Percentiles rank a stretch among this genome's conserved stretches.
These are phyloP conservation scores for Empidonax traillii DNA, from an alignment of 2,113 vertebrate species.

Conservation along the genomic window DNA sequence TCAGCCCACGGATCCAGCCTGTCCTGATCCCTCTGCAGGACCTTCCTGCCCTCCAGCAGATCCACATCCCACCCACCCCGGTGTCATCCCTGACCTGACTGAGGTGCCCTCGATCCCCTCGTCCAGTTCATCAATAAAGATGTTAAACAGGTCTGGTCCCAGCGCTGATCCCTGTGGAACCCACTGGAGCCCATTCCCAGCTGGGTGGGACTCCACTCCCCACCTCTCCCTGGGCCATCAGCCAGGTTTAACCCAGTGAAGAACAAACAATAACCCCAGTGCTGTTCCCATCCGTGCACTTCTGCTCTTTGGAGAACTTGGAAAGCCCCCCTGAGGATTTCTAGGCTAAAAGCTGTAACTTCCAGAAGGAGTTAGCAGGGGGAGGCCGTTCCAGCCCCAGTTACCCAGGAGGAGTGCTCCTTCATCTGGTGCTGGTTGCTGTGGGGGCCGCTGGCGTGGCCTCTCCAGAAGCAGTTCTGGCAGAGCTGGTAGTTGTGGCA, in stretches of 20 bases:
- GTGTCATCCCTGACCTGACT: not conserved
- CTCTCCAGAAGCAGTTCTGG: slow-evolving; percentile 96
- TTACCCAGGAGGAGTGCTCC: slow-evolving; percentile 98
- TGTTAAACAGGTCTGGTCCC: not conserved
- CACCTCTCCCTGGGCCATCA: not conserved
- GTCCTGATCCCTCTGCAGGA: not conserved
- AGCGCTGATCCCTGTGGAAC: not conserved
- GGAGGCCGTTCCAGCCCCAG: not conserved
- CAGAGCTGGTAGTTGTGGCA: slow-evolving; percentile 99
- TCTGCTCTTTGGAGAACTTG: not conserved
- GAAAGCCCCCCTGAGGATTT: not conserved
- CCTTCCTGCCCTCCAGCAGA: not conserved
- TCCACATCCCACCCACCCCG: not conserved
- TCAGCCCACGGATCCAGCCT: not conserved
- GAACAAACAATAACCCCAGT: not conserved
- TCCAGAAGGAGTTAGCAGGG: not conserved
- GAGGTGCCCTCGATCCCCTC: not conserved
- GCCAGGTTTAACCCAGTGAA: not conserved
- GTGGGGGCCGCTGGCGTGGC: slow-evolving; percentile 91
- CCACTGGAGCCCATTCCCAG: not conserved
- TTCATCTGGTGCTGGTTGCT: slow-evolving; percentile 99
- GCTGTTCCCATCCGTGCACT: fast-evolving
- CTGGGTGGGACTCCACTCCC: not conserved
- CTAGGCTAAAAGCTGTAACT: not conserved
- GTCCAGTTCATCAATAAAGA: fast-evolving